Conservation (phyloP, 2,888 invertebrate species). For the Agrilus cyanescens region DNA sequence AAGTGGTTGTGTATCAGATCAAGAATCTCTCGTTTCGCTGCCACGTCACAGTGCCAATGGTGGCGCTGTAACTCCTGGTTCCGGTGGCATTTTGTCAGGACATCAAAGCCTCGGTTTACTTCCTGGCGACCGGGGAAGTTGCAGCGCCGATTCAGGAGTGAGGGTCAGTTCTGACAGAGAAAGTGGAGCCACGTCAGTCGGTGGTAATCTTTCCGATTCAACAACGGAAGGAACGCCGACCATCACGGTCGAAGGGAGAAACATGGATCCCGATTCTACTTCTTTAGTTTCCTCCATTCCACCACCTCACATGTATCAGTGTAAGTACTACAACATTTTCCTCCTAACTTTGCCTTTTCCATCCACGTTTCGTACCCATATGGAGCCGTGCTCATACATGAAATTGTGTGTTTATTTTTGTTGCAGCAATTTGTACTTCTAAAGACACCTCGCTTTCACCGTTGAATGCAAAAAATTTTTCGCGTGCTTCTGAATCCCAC, state of each 20-base stretch:
- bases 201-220: slow-evolving; percentile 70
- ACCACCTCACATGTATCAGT: slow-evolving; percentile 55
- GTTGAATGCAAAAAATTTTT: slow-evolving; percentile 63
- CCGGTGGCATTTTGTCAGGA: slow-evolving; percentile 38
- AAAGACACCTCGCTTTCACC: slow-evolving; percentile 72
- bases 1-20: slow-evolving; percentile 73
- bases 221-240: slow-evolving; percentile 61
- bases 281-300: slow-evolving; percentile 60
- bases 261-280: slow-evolving; percentile 57
- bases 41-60: slow-evolving; percentile 46
- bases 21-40: slow-evolving; percentile 63
- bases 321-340: slow-evolving; percentile 48
- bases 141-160: slow-evolving; percentile 78
- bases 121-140: slow-evolving; percentile 65
- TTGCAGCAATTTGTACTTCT: slow-evolving; percentile 57
- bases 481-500: slow-evolving; percentile 59
- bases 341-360: no score
- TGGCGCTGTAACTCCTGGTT: slow-evolving; percentile 50
- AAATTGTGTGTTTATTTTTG: no score
- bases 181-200: slow-evolving; percentile 70
- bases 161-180: slow-evolving; percentile 73
- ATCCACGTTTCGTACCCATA: no score
- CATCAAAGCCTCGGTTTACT: slow-evolving; percentile 38
- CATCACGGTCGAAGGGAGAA: slow-evolving; percentile 45
- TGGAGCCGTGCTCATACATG: no score